phyloP scores from a whole-genome alignment of 2,797 vertebrate genomes.

The Myotis vivesi region DNA sequence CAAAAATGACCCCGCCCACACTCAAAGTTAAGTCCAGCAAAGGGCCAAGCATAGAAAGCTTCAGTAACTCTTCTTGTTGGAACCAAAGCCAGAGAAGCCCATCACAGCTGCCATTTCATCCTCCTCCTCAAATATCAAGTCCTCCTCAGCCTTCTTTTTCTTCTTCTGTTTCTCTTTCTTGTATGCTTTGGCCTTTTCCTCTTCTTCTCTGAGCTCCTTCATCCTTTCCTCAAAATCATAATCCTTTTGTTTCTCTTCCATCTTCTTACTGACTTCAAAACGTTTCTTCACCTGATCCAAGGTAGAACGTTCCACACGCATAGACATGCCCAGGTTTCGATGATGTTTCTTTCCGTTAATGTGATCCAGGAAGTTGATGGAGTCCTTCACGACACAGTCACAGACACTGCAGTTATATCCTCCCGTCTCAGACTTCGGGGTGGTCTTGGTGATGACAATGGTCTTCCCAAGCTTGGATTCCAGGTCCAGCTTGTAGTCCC shows the following conservation, averaged over 20 bases:
- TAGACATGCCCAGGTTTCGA: conserved; percentile 98
- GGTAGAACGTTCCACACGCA: conserved; percentile 97
- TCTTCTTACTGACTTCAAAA: conserved; percentile 97
- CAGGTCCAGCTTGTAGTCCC: conserved; percentile 98
- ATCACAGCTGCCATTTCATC: conserved; percentile 99
- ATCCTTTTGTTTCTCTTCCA: conserved; percentile 99
- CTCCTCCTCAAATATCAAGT: conserved; percentile 94
- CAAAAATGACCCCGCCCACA: conserved; percentile 72
- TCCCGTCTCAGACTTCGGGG: conserved; percentile 98
- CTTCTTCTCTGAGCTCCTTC: conserved; percentile 98
- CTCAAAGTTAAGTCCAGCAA: conserved; percentile 66
- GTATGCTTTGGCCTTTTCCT: conserved; percentile 98
- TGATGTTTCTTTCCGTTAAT: conserved; percentile 82
- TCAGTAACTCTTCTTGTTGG: conserved; percentile 96
- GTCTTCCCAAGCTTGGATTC: conserved; percentile 99
- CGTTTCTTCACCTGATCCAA: conserved; percentile 98
- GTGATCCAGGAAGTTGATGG: no score
- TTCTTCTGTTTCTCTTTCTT: conserved; percentile 97
- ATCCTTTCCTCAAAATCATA: conserved; percentile 99
- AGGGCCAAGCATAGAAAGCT: conserved; percentile 69
- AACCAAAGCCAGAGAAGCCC: conserved; percentile 97
- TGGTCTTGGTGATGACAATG: conserved; percentile 98
- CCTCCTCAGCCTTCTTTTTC: conserved; percentile 95
- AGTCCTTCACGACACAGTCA: no score
- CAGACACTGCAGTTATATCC: conserved; percentile 74